A percentile compares a stretch with the other conserved stretches of the same genome.
Conservation (phyloP, 2,113 vertebrate genomes). For the Clarias magur region DNA sequence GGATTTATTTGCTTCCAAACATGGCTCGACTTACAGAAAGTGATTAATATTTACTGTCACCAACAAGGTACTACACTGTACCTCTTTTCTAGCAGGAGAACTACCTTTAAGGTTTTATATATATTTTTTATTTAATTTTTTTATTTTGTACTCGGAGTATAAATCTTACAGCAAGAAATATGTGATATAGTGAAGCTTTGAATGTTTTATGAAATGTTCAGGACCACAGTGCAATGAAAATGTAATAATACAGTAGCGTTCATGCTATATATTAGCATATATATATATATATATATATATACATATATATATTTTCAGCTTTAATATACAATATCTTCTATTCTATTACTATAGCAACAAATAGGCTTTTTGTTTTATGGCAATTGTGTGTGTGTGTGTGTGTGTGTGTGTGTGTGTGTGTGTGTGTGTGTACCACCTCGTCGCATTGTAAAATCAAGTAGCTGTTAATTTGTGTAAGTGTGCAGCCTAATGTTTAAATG, state of each 20-base stretch:
- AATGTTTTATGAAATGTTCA: not conserved
- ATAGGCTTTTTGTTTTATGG: no score
- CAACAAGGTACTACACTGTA: constrained; percentile 9
- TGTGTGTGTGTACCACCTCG: not conserved
- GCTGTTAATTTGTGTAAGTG: not conserved
- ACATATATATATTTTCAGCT: no score
- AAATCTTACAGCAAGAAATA: not conserved
- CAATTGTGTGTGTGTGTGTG: not conserved
- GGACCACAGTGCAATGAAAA: not conserved
- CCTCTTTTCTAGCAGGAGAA: not conserved
- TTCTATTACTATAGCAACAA: not conserved
- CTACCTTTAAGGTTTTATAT: not conserved
- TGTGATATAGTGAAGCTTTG: not conserved
- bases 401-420: not conserved
- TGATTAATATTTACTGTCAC: constrained; percentile 20
- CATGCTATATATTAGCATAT: not conserved
- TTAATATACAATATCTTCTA: not conserved
- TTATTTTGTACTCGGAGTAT: not conserved
- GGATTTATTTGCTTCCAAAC: constrained; percentile 24
- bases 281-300: no score
- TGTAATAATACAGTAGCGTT: not conserved
- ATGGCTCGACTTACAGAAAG: not conserved
- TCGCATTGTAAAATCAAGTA: not conserved
- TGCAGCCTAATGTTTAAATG: not conserved
- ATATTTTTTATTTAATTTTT: no score